Evolutionary conservation across 2,797 vertebrate genomes (phyloP).

Genomic region (Sebastes itinus): DNA sequence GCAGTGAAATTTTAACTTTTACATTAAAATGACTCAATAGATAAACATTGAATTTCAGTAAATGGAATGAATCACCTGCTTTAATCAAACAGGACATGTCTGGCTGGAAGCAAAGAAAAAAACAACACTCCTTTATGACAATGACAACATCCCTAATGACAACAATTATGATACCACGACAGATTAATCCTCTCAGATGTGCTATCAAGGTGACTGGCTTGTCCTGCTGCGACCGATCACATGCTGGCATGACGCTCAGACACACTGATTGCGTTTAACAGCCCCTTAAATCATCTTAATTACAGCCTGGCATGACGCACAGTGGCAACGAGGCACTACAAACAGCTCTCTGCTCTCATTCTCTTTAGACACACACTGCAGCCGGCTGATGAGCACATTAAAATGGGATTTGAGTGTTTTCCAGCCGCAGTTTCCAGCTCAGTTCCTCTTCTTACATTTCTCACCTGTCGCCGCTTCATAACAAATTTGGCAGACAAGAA

Average conservation of each 20-base stretch:
- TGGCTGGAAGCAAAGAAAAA: conserved; percentile 11
- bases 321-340: conserved; percentile 34
- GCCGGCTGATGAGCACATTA: conserved; percentile 24
- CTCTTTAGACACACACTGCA: conserved; percentile 7
- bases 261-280: conserved; percentile 58
- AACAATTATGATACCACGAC: conserved; percentile 4
- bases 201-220: conserved; percentile 17
- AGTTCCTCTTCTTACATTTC: conserved; percentile 20
- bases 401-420: conserved; percentile 24
- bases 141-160: conserved; percentile 24
- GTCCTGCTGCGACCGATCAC: conserved; percentile 30
- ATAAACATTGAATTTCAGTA: conserved; percentile 19
- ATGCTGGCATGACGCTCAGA: conserved; percentile 29
- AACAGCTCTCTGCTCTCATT: conserved; percentile 25
- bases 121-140: not conserved
- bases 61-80: conserved; percentile 29
- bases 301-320: conserved; percentile 49
- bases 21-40: conserved; percentile 29
- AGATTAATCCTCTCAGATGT: conserved; percentile 16
- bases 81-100: conserved; percentile 20
- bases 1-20: not conserved
- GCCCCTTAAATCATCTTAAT: conserved; percentile 68
- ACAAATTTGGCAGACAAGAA: conserved; percentile 18
- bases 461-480: conserved; percentile 9
- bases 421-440: conserved; percentile 14